Percentiles rank a stretch among this genome's conserved stretches.
Conservation (phyloP, 37 sponge, comb jelly and placozoan species). For the Oscarella lobularis region DNA sequence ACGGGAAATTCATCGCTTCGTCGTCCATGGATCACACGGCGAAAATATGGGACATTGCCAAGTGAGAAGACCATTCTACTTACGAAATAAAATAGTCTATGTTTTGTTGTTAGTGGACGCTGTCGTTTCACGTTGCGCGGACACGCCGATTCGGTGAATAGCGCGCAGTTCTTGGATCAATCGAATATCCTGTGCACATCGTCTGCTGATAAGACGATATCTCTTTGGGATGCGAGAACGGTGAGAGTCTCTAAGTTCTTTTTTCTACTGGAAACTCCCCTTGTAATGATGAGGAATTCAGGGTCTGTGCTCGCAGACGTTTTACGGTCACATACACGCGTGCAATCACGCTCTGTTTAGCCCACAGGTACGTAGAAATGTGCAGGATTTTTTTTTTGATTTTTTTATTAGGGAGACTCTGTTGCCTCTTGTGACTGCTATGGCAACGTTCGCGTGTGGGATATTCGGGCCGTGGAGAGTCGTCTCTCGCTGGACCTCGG, state of each 20-base stretch:
- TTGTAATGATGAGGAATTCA: conserved; percentile 2
- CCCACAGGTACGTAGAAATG: conserved; percentile 22
- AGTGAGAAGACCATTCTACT: conserved; percentile 8
- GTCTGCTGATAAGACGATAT: conserved; percentile 90
- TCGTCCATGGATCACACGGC: conserved; percentile 70
- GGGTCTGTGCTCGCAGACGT: conserved; percentile 87
- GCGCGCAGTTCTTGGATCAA: conserved; percentile 67
- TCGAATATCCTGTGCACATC: conserved; percentile 46
- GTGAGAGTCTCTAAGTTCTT: conserved; percentile 21
- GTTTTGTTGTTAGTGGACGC: conserved; percentile 9
- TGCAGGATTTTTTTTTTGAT: conserved; percentile 1
- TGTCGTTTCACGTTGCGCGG: conserved; percentile 74
- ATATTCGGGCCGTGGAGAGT: conserved; percentile 19
- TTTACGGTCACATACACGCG: conserved; percentile 76
- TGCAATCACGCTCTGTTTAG: conserved; percentile 50
- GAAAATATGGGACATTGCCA: conserved; percentile 65
- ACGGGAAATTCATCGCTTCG: conserved; percentile 57
- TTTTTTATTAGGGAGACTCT: conserved; percentile 3
- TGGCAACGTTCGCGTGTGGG: conserved; percentile 57
- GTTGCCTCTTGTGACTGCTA: conserved; percentile 31
- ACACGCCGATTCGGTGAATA: conserved; percentile 83
- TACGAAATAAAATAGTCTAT: neutral
- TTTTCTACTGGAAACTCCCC: neutral
- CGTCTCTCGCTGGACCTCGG: conserved; percentile 37
- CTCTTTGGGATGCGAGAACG: conserved; percentile 90